Evolutionary conservation across 2,797 vertebrate species (phyloP).

Genomic region (Brotula barbata): DNA sequence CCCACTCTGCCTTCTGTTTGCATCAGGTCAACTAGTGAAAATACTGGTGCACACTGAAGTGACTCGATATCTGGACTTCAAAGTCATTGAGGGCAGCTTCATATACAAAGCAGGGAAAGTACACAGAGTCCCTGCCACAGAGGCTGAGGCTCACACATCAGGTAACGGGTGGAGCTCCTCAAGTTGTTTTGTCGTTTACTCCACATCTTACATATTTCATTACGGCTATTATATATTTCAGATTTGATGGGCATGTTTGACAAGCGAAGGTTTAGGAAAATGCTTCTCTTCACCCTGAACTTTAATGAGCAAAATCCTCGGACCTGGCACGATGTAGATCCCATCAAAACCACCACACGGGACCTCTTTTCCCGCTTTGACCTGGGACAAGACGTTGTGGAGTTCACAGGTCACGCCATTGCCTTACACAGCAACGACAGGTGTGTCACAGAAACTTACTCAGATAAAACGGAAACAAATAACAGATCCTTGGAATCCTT

Average conservation of each 20-base stretch:
- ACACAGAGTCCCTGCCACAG: slow-evolving; percentile 79
- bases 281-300: slow-evolving; percentile 76
- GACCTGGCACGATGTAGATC: slow-evolving; percentile 77
- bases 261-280: slow-evolving; percentile 80
- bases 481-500: background rate
- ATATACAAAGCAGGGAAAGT: slow-evolving; percentile 78
- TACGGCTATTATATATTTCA: slow-evolving; percentile 45
- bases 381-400: slow-evolving; percentile 77
- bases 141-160: slow-evolving; percentile 75
- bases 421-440: slow-evolving; percentile 76
- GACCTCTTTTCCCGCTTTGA: slow-evolving; percentile 80
- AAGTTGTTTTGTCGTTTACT: background rate
- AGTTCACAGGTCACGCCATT: slow-evolving; percentile 78
- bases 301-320: slow-evolving; percentile 74
- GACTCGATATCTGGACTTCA: slow-evolving; percentile 82
- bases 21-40: slow-evolving; percentile 76
- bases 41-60: slow-evolving; percentile 80
- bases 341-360: slow-evolving; percentile 67
- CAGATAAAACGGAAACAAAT: slow-evolving; percentile 1
- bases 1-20: slow-evolving; percentile 12
- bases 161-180: slow-evolving; percentile 56
- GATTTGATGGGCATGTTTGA: slow-evolving; percentile 86
- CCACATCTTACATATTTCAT: too few species aligned
- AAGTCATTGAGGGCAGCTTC: slow-evolving; percentile 78
- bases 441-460: slow-evolving; percentile 60